Evolutionary conservation across 2,113 vertebrate genomes (phyloP), one percentile per base, ranked within the genome.

Genomic region (Lepidothrix coronata): DNA sequence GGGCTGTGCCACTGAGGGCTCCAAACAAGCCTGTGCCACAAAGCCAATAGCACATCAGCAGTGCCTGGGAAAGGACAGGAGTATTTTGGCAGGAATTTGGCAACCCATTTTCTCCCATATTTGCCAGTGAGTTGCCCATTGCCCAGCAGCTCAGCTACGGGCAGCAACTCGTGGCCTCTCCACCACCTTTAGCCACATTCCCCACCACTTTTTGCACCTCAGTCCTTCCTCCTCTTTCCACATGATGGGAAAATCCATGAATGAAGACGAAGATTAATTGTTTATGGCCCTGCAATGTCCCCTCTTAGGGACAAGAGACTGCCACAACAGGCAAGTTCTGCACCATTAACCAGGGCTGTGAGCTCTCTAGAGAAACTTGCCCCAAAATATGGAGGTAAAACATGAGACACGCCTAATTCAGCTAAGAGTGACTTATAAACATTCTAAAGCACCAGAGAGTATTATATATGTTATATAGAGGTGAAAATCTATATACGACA

Each of bases 251-350:
- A 80, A 22, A 1, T 1, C 20, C 22, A 14, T 0, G n/a, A 10
- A 10, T 3, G 28, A 11, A 41, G 37, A 73, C 21, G 9, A 66
- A 12, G 12, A 37, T 10, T 77, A 35, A 2, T 61, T 24, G 67
- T 92, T 91, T 59, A 6, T 18, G 43, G 43, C 68, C 76, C 57
- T 72, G 73, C 76, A 52, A 92, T 87, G 86, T 41, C 39, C 39
- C 76, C 93, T 95, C 80, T 93, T 75, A 84, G 89, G 83, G 89
- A 95, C 86, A 71, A 22, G 43, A 86, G 41, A 6, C 43, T 84
- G 88, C 55, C 91, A 88, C 52, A 3, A 39, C 83, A 95, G 35
- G 78, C 62, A 28, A 18, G 30, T 19, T 59, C 52, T 63, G 52
- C 35, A 7, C 43, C 46, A 24, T 49, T 7, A 28, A 8, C 21